Evolutionary conservation across 2,797 vertebrate species (phyloP), one percentile per base, ranked within the genome.

Genomic region (Bradypodion pumilum): DNA sequence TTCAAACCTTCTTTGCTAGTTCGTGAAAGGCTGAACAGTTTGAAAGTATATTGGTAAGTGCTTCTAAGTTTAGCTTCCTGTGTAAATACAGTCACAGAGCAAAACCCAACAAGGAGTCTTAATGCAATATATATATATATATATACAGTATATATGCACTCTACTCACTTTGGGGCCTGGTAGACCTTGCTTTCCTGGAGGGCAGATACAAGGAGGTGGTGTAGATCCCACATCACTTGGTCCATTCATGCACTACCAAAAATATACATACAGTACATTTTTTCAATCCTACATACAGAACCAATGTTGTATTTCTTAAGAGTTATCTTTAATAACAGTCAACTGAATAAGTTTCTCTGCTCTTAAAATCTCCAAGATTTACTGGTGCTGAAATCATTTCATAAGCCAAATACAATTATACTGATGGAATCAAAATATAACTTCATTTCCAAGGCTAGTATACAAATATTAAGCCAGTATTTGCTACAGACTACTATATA

Each of bases 191-290:
- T 96, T 94, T 90, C 98, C 98, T 9, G 98, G 97, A 4, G 98
- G 97, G 91, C 98, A 99, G 83, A 95, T 60, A 91, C 98, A 99
- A 7, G 98, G 98, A 85, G 96, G 95, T 77, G 95, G 92, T 6
- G 98, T 98, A 40, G 97, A 96, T 85, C 97, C 97, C 74, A 96
- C 89, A 59, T 98, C 97, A 91, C 97, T 97, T 85, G 97, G 95
- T 87, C 96, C 97, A 89, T 97, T 98, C 87, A 97, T 94, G 83
- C 98, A 99, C 98, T 99, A 92, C 5, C 89, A 86, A 92, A 90
- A 91, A 89, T 76, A 85, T 77, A 83, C 21, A 49, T 81, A 92
- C 70, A 42, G 37, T n/a, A n/a, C n/a, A n/a, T n/a, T 35, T 72
- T 32, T 75, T 13, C 91, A 89, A 21, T 79, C 19, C 35, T 32